phyloP scores from a whole-genome alignment of 2,888 invertebrate species.

The Cecidostiba fungosa region DNA sequence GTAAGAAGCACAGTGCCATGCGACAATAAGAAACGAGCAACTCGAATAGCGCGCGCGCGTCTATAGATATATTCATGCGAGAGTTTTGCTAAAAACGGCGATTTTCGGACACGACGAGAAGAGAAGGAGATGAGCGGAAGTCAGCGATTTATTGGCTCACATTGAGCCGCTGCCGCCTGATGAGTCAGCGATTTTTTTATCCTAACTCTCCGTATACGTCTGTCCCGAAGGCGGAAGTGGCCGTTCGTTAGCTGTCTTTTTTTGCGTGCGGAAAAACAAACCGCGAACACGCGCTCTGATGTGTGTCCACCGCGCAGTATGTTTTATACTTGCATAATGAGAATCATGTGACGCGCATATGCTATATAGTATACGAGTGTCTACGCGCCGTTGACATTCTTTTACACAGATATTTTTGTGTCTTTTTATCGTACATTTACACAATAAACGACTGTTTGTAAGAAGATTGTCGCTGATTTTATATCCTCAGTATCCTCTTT shows the following conservation, averaged over 20 bases:
- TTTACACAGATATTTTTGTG: slow-evolving; percentile 45
- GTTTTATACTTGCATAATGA: slow-evolving; percentile 27
- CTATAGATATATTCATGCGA: background rate
- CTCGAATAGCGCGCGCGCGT: background rate
- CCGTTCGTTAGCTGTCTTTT: background rate
- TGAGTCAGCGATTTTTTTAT: slow-evolving; percentile 30
- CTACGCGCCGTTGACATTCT: slow-evolving; percentile 28
- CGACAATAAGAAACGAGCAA: slow-evolving; percentile 1
- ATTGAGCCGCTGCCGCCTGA: slow-evolving; percentile 70
- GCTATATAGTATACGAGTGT: background rate
- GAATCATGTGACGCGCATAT: background rate
- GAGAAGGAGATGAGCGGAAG: slow-evolving; percentile 49
- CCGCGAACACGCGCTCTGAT: background rate
- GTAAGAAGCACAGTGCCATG: background rate
- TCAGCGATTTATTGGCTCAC: slow-evolving; percentile 70
- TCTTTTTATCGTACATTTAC: slow-evolving; percentile 57
- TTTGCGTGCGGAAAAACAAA: background rate
- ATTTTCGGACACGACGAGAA: background rate
- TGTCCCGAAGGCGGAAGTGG: slow-evolving; percentile 5
- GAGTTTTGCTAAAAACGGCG: background rate
- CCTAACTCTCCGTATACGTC: background rate
- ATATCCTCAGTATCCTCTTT: background rate
- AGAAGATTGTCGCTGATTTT: slow-evolving; percentile 11
- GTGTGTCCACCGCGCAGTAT: background rate
- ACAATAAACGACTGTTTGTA: slow-evolving; percentile 60